Evolutionary conservation across 2,797 vertebrate genomes (phyloP), one percentile per base, ranked within the genome.

Genomic region (Sciurus vulgaris): DNA sequence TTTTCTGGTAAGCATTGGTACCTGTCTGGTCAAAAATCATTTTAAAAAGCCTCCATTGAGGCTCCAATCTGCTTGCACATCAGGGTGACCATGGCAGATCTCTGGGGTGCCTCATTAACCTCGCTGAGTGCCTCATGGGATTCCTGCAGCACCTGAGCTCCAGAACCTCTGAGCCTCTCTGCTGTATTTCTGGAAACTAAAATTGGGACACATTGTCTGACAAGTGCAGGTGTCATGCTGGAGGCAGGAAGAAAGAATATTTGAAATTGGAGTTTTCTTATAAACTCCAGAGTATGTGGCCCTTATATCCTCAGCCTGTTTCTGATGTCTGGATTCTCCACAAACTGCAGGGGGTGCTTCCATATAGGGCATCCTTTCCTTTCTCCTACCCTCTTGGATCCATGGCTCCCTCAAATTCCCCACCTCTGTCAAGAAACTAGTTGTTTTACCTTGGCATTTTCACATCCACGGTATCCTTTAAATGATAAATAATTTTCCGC

Each of bases 111-210:
- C 56, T 81, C 86, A 87, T 73, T 51, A 86, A 87, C 92, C 83
- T 93, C 12, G 0, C 3, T 12, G 47, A 59, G 20, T 5, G 2
- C 22, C 59, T 41, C 70, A 0, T 0, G 30, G 35, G 72, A 81
- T 35, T 65, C 47, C 70, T 15, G 20, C n/a, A 13, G 1, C 38
- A 93, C 49, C 22, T 78, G 92, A 47, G 35, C 17, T 88, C 67
- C 18, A 9, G 82, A 5, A 44, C 59, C 73, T 91, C 88, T 69
- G 2, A 47, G 89, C 56, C 67, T 76, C 86, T 85, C 51, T 74
- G 72, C 6, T 79, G 3, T 94, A 95, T 97, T 97, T 97, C 85
- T 96, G 84, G 94, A 97, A 97, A 93, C 61, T 72, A 77, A 94
- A 96, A 96, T 90, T 90, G 63, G 93, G 93, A 72, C 87, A 83